Evolutionary conservation across 2,888 invertebrate genomes (phyloP), one percentile per base, ranked within the genome.

Genomic region (Lochmaea capreae): DNA sequence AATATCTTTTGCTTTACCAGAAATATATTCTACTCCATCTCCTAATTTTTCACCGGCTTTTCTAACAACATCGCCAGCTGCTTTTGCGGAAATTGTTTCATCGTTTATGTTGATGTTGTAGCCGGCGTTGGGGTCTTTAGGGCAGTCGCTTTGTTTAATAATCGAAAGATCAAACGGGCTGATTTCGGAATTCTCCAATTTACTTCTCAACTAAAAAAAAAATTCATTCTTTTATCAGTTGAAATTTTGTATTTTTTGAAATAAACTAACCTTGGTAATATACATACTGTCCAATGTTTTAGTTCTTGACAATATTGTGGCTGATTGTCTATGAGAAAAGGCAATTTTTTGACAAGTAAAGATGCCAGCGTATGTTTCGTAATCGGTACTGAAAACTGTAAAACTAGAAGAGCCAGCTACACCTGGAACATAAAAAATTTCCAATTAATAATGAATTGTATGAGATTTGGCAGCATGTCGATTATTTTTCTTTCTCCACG

Each of bases 311-410:
- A 95, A 88, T 77, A 97, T 94, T 67, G 95, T 94, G 0, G 94
- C 94, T 0, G 94, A 94, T 76, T 93, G 91, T 4, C 95, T 89
- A 85, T 95, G 93, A 0, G 92, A 93, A 80, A 95, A 92, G 0
- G 92, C 89, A 14, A 95, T 83, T 82, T 92, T 93, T 86, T 95
- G 95, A 81, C 95, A 95, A 0, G 94, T 93, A 86, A 93, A 95
- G 66, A 95, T 89, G 0, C 92, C 94, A 0, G 94, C 95, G 83
- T 93, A 95, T 0, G 89, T 91, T 0, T 88, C 87, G 84, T 95
- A 95, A 83, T 95, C 95, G 0, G 95, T 94, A 79, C 90, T 89
- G 81, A 95, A 89, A 0, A 95, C 89, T 0, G 92, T 92, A 86
- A 94, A 95, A 66, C 91, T 91, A 0, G 94, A 93, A 67, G 91